Evolutionary conservation across 2,797 vertebrate species (phyloP), one percentile per base, ranked within the genome.

Genomic region (Hippoglossus hippoglossus): DNA sequence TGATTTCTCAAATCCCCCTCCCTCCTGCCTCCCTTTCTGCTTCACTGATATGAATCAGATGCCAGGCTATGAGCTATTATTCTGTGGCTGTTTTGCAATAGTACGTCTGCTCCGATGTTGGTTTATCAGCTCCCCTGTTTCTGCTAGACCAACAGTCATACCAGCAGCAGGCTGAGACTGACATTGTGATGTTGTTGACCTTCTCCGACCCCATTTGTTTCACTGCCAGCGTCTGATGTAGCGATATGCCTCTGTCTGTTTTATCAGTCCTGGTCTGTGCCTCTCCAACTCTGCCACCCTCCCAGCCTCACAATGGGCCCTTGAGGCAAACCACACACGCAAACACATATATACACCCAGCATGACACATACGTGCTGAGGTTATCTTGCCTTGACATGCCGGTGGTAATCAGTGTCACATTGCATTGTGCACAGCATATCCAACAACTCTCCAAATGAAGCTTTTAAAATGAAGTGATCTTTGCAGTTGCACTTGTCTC

Each of bases 161-260:
- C 58, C 58, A 51, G 65, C 60, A 44, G 73, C 67, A 67, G 71
- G 46, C 69, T 60, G 70, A 79, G 86, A 73, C 71, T 86, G 90
- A 89, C 91, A 84, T 71, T 66, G 72, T 80, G 71, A 87, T 90
- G 88, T 60, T 60, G 70, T 81, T 85, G 89, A 91, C 91, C 90
- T 81, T 47, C 46, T 19, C 24, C 79, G 84, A 91, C 87, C 90
- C 73, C 73, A 83, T 91, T 89, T 91, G 89, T 91, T 90, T 87
- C 65, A 56, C 71, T 57, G 75, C 82, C 69, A 28, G 77, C 47
- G 5, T 79, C 64, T 82, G 80, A 84, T 90, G 82, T 68, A 71
- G 71, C 2, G 82, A 84, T 88, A 80, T 5, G 66, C 80, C 76
- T 79, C 75, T 63, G 71, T 79, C 61, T 28, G 65, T 61, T 82